A percentile compares a stretch with the other conserved stretches of the same genome.
These are phyloP conservation scores for Pseudomugil gertrudae DNA, from an alignment of 2,797 vertebrate genomes.

Conservation along the genomic window DNA sequence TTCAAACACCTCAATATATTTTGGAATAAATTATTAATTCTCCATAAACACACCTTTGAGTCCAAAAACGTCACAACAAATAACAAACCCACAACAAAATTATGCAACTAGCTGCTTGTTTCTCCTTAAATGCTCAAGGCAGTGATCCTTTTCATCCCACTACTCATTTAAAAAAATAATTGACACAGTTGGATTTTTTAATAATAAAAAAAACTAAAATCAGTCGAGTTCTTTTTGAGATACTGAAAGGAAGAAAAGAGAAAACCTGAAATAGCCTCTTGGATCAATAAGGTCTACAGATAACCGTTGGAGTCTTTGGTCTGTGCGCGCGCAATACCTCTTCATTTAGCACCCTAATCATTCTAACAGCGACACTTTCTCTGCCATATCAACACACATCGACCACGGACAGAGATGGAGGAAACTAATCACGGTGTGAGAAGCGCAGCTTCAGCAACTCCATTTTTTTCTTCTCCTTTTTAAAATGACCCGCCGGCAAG, in stretches of 20 bases:
- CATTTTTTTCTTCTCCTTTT: slow-evolving; percentile 36
- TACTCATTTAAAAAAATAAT: background rate
- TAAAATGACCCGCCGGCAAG: slow-evolving; percentile 74
- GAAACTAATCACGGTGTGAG: slow-evolving; percentile 47
- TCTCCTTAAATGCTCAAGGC: background rate
- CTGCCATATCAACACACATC: slow-evolving; percentile 65
- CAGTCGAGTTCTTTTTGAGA: background rate
- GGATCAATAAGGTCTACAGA: slow-evolving; percentile 46
- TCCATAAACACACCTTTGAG: background rate
- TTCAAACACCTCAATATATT: background rate
- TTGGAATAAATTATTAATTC: background rate
- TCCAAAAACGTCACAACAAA: background rate
- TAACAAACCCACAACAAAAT: background rate
- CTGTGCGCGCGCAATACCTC: slow-evolving; percentile 55
- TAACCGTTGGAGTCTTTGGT: slow-evolving; percentile 39
- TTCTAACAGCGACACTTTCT: slow-evolving; percentile 36
- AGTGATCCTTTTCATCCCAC: background rate
- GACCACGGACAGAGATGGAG: slow-evolving; percentile 60
- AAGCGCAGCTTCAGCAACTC: slow-evolving; percentile 70
- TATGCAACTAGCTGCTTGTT: background rate
- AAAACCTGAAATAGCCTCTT: slow-evolving; percentile 15
- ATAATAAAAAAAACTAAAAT: background rate
- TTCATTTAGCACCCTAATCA: slow-evolving; percentile 60
- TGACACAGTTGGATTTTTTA: background rate
- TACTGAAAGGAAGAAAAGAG: too few species aligned